Evolutionary conservation across 1,140 invertebrate genomes (phyloP).

Genomic region (Brachionus paranguensis): DNA sequence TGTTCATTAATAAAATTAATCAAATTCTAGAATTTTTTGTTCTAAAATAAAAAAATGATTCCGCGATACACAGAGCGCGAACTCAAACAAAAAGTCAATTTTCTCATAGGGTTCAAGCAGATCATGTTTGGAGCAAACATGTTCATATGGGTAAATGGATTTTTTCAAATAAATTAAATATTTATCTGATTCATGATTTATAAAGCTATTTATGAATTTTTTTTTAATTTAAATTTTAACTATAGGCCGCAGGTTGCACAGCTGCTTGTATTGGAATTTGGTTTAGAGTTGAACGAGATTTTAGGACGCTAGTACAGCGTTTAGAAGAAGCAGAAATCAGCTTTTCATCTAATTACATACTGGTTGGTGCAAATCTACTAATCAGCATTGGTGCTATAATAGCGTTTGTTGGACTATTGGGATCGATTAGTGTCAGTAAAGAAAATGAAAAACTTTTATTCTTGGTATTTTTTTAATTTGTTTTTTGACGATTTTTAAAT

Average conservation of each 20-base stretch:
- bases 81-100: conserved; percentile 18
- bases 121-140: conserved; percentile 18
- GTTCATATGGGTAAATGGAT: conserved; percentile 2
- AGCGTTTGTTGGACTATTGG: background rate
- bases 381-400: conserved; percentile 15
- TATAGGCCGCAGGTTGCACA: background rate
- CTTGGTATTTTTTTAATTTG: background rate
- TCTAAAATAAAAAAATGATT: background rate
- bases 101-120: background rate
- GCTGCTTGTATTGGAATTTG: conserved; percentile 39
- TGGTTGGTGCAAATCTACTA: conserved; percentile 1
- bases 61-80: conserved; percentile 18
- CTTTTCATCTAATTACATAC: background rate
- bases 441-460: conserved; percentile 27
- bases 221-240: background rate
- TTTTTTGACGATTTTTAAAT: background rate
- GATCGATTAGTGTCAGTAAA: background rate
- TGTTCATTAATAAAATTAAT: background rate
- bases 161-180: too few relatives aligned
- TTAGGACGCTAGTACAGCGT: background rate
- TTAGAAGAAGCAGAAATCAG: conserved; percentile 26
- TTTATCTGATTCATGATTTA: too few relatives aligned
- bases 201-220: too few relatives aligned
- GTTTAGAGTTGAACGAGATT: conserved; percentile 32
- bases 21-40: background rate